Evolutionary conservation across 1,140 invertebrate genomes (phyloP), one percentile per base, ranked within the genome.

Genomic region (Panonychus citri): DNA sequence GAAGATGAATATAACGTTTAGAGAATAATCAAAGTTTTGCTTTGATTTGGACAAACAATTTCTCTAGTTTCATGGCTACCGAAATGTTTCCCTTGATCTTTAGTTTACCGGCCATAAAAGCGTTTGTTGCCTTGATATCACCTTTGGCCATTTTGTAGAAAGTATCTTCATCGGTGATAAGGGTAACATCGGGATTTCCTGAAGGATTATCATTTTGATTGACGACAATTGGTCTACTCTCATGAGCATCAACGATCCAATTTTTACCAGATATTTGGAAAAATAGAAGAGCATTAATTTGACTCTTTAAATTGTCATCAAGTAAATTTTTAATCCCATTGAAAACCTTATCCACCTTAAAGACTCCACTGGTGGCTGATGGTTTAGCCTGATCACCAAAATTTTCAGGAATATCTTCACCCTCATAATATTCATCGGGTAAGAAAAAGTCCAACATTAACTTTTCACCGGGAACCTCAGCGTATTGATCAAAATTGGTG

Each of bases 31-130:
- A 73, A 17, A 73, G 59, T 58, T 81, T 81, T n/a, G 81, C 78
- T 67, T 87, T 87, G 28, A 93, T 73, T 56, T 79, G 78, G 50
- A 73, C 73, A 83, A 96, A 87, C 3, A 97, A 72, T 70, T 90
- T 91, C 69, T 97, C 91, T 56, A 96, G 67, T 68, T 94, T 93
- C 80, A 97, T 87, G 1, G 91, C 93, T 67, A 91, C 84, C 61
- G 82, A 81, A 65, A 97, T 74, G 66, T 93, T 87, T 1, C 93
- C 93, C 62, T 76, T 78, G 57, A 98, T 86, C 72, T 93, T 94
- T 48, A 98, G 71, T 72, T 95, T 96, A 28, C 93, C 93, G 65
- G 81, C 80, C 88, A 97, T 93, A 68, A 93, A 94, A 12, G 91
- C 90, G 25, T 79, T 77, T 0, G 86, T 79, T 12, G 91, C 80